A percentile compares a stretch with the other conserved stretches of the same genome.
Evolutionary conservation across 2,797 vertebrate species (phyloP).

Genomic region (Enteromius thamalakanensis): DNA sequence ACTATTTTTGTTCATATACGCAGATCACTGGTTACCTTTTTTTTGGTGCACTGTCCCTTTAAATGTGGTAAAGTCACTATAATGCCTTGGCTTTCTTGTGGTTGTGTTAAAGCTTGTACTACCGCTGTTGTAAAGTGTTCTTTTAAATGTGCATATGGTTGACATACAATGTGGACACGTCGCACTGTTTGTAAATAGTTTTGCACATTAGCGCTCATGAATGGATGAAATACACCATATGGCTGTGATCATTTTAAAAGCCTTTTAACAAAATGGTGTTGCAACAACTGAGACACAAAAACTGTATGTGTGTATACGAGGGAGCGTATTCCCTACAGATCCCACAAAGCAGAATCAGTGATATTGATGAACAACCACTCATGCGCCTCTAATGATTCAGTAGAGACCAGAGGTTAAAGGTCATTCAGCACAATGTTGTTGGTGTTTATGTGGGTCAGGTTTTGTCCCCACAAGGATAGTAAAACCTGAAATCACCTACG

Average conservation of each 20-base stretch:
- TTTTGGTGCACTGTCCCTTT: not conserved
- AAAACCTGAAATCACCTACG: slow-evolving; percentile 1
- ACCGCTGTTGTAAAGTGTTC: not conserved
- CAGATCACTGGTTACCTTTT: not conserved
- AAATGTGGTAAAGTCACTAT: not conserved
- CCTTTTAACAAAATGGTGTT: slow-evolving; percentile 13
- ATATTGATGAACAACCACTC: slow-evolving; percentile 69
- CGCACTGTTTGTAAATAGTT: slow-evolving; percentile 3
- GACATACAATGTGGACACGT: slow-evolving; percentile 16
- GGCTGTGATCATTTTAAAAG: slow-evolving; percentile 18
- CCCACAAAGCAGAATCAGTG: slow-evolving; percentile 21
- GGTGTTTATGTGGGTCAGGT: slow-evolving; percentile 13
- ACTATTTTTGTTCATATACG: not conserved
- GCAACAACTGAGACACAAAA: slow-evolving; percentile 6
- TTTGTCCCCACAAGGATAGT: not conserved
- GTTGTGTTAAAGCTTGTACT: not conserved
- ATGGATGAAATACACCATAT: slow-evolving; percentile 9
- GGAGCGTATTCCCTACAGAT: slow-evolving; percentile 18
- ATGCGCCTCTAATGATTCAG: slow-evolving; percentile 67
- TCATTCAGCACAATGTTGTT: slow-evolving; percentile 59
- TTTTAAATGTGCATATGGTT: slow-evolving; percentile 21
- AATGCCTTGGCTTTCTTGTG: not conserved
- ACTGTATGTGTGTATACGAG: not conserved
- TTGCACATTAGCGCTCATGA: slow-evolving; percentile 14
- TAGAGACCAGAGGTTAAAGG: slow-evolving; percentile 67